These are phyloP conservation scores for Dermatemys mawii DNA, from an alignment of 2,113 vertebrate genomes.

Conservation along the genomic window DNA sequence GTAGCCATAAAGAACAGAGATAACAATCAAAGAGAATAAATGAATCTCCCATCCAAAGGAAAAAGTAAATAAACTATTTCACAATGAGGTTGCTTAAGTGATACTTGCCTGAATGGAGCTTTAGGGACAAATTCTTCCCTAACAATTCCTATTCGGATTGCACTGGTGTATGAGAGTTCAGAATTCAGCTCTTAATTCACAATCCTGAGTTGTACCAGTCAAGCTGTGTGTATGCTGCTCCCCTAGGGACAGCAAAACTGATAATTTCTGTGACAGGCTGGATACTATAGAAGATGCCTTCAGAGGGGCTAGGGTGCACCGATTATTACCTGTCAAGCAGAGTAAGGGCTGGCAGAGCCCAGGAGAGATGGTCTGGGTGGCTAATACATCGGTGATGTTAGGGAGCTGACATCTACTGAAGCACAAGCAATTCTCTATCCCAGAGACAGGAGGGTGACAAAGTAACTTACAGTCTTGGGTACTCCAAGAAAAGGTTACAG, in stretches of 20 bases:
- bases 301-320: not conserved
- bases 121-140: conserved; percentile 5
- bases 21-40: not conserved
- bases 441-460: not conserved
- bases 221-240: not conserved
- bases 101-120: not conserved
- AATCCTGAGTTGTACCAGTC: not conserved
- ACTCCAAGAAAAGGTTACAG: not conserved
- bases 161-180: rapidly evolving
- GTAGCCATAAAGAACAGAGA: not conserved
- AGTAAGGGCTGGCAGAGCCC: not conserved
- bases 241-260: not conserved
- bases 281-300: not conserved
- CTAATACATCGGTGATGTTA: not conserved
- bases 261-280: not conserved
- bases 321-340: not conserved
- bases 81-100: not conserved
- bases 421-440: not conserved
- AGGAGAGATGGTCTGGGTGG: not conserved
- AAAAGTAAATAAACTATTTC: not conserved
- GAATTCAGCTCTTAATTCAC: not conserved
- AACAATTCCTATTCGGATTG: not conserved
- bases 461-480: not conserved
- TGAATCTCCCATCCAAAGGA: not conserved
- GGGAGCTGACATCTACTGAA: not conserved